phyloP scores from a whole-genome alignment of 2,888 invertebrate genomes.

The Noctua janthe region DNA sequence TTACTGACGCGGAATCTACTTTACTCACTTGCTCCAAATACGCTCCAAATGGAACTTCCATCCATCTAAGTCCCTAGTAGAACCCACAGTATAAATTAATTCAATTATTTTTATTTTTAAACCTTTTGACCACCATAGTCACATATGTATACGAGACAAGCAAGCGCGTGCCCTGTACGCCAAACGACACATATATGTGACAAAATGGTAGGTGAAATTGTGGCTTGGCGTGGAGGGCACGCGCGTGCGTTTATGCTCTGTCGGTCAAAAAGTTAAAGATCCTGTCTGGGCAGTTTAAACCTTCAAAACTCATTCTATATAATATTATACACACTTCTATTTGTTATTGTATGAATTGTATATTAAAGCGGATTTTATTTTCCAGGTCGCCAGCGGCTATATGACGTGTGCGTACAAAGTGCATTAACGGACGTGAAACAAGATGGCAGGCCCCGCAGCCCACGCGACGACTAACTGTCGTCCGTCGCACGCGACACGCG shows the following conservation, averaged over 20 bases:
- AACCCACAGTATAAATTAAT: not conserved
- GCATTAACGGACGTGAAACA: constrained; percentile 55
- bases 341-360: too few species aligned
- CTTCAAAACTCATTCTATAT: not conserved
- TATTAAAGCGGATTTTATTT: not conserved
- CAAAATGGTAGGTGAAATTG: too few species aligned
- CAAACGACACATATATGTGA: too few species aligned
- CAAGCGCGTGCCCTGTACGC: too few species aligned
- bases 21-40: not conserved
- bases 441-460: constrained; percentile 45
- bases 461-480: constrained; percentile 39
- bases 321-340: too few species aligned
- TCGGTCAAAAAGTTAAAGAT: too few species aligned
- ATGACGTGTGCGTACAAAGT: constrained; percentile 63
- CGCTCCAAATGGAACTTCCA: not conserved
- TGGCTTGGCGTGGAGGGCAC: too few species aligned
- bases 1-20: not conserved
- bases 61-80: not conserved
- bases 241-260: too few species aligned
- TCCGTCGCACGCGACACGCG: constrained; percentile 6
- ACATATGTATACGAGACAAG: too few species aligned
- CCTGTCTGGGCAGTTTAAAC: too few species aligned
- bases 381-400: constrained; percentile 66
- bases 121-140: too few species aligned
- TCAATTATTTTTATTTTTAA: too few species aligned